Conservation (phyloP, 2,888 invertebrate species). For the Iphiclides podalirius region DNA sequence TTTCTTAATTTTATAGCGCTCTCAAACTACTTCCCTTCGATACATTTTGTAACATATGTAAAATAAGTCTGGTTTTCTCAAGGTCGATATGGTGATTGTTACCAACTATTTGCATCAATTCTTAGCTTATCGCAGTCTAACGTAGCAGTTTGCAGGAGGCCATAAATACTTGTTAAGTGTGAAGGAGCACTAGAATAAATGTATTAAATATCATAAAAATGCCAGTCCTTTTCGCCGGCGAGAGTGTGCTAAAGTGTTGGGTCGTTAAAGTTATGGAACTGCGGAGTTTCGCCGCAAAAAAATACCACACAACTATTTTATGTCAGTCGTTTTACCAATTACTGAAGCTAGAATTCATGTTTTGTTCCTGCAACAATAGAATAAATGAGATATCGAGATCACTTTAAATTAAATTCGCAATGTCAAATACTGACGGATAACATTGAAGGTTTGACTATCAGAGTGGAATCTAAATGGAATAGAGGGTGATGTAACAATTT, state of each 20-base stretch:
- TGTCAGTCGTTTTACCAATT: conserved; percentile 10
- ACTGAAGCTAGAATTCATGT: background rate
- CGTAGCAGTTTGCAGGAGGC: background rate
- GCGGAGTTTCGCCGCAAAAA: background rate
- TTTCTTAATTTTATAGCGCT: too few relatives aligned
- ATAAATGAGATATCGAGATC: background rate
- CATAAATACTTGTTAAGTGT: background rate
- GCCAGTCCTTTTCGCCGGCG: background rate
- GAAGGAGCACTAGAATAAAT: background rate
- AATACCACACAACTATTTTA: conserved; percentile 1
- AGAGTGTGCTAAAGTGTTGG: conserved; percentile 1
- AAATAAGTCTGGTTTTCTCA: too few relatives aligned
- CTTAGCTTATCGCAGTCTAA: background rate
- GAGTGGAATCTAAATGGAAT: too few relatives aligned
- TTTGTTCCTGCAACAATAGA: background rate
- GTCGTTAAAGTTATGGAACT: conserved; percentile 1
- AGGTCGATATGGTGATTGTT: too few relatives aligned
- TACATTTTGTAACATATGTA: too few relatives aligned
- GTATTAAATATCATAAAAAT: background rate
- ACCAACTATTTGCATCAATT: background rate
- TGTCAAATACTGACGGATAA: too few relatives aligned
- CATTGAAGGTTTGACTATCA: too few relatives aligned
- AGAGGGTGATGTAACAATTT: too few relatives aligned
- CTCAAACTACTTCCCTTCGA: too few relatives aligned
- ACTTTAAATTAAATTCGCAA: too few relatives aligned